Evolutionary conservation across 2,888 invertebrate species (phyloP).

Genomic region (Platypus cylindrus): DNA sequence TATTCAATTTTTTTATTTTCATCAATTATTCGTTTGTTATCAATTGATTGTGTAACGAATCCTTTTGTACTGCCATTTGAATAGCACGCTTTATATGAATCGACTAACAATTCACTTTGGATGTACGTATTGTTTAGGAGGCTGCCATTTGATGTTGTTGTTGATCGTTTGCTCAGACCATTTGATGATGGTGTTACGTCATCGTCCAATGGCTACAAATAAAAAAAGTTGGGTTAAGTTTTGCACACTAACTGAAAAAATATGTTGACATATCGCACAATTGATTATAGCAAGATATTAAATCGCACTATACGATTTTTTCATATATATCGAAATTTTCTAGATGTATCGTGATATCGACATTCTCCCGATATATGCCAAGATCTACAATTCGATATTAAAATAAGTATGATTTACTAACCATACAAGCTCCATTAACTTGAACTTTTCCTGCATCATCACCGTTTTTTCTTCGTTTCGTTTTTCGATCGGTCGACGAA

Average conservation of each 20-base stretch:
- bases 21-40: slow-evolving; percentile 15
- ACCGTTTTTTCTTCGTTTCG: slow-evolving; percentile 20
- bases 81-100: slow-evolving; percentile 47
- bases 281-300: too few relatives aligned
- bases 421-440: slow-evolving; percentile 54
- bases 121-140: slow-evolving; percentile 37
- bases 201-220: slow-evolving; percentile 53
- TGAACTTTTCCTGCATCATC: slow-evolving; percentile 5
- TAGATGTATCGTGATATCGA: too few relatives aligned
- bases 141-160: slow-evolving; percentile 27
- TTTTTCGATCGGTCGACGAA: slow-evolving; percentile 34
- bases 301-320: too few relatives aligned
- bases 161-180: slow-evolving; percentile 29
- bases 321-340: too few relatives aligned
- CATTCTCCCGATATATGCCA: too few relatives aligned
- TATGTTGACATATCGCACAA: too few relatives aligned
- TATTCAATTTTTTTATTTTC: slow-evolving; percentile 23
- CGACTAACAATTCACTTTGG: slow-evolving; percentile 41
- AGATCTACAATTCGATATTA: too few relatives aligned
- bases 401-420: too few relatives aligned
- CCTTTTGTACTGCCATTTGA: slow-evolving; percentile 51
- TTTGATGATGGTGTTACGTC: slow-evolving; percentile 20
- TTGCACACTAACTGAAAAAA: too few relatives aligned
- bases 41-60: slow-evolving; percentile 37
- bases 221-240: too few relatives aligned